Base-by-base conservation (phyloP, 2,888 invertebrate species). In the Asteroscopus sphinx region DNA sequence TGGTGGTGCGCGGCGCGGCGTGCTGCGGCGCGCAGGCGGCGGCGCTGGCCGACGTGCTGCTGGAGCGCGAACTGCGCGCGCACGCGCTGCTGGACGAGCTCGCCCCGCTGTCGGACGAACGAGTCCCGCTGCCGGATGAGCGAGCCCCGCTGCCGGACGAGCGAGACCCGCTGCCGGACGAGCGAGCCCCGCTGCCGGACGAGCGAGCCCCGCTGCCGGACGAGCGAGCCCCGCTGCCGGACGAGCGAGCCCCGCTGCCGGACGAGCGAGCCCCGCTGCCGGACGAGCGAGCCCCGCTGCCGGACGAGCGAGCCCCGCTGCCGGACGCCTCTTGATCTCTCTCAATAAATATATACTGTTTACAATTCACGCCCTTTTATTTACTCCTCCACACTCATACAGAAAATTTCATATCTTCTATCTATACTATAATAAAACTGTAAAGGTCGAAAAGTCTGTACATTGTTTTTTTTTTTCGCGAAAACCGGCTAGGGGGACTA, bases 31-130 rank as follows among this genome's bases (percentile, higher is more conserved):
- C 95, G 60, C 95, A 96, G 77, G 87, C 96, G 63, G 92, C 95
- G 0, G 96, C 96, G 90, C 95, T 97, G 70, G 96, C 96, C 79
- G 97, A 97, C 90, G 90, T 96, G 54, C 95, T 97, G 79, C 96
- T 96, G 48, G 97, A 97, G 82, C 96, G 97, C 79, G 96, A 96
- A 80, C 90, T 97, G 60, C 94, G 97, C 48, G 93, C 96, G 76
- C 97, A 97, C 87, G 96, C 97, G 39, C 95, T 97, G 39, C 96
- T 96, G 0, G 97, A 97, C 85, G 97, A 97, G 89, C 93, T 97
- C 5, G 16, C n/a, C 8, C 62, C 63, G 25, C 12, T 11, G 7
- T 12, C 46, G 21, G 28, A 9, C 32, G 7, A n/a, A n/a, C n/a
- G n/a, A n/a, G n/a, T n/a, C n/a, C n/a, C 97, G 39, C 95, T 97